A percentile compares a stretch with the other conserved stretches of the same genome.
Conservation (phyloP, 2,888 invertebrate genomes). For the Marronus borbonicus region DNA sequence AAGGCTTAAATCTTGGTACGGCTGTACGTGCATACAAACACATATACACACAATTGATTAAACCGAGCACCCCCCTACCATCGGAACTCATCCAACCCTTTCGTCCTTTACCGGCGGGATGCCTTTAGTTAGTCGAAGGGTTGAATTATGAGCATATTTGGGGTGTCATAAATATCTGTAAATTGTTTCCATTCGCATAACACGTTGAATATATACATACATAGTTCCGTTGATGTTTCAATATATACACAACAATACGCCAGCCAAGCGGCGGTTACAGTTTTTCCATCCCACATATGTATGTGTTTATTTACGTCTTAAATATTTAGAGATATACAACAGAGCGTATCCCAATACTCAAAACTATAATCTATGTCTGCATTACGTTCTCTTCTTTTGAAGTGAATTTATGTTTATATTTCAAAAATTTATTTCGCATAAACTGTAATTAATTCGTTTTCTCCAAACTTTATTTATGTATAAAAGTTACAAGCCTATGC, state of each 20-base stretch:
- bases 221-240: constrained; percentile 46
- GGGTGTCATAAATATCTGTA: constrained; percentile 66
- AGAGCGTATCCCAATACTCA: background rate
- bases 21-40: constrained; percentile 60
- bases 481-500: no score
- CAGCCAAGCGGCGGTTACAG: constrained; percentile 5
- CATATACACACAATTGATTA: constrained; percentile 61
- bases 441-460: no score
- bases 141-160: constrained; percentile 67
- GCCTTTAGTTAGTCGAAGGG: constrained; percentile 64
- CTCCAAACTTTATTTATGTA: no score
- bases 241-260: constrained; percentile 25
- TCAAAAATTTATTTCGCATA: no score
- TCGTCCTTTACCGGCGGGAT: constrained; percentile 61
- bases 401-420: no score
- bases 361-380: no score
- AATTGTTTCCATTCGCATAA: constrained; percentile 59
- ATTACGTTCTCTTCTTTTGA: no score
- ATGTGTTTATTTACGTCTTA: constrained; percentile 7
- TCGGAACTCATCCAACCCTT: constrained; percentile 53
- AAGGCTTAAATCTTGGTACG: constrained; percentile 61
- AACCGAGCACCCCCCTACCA: constrained; percentile 59
- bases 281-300: constrained; percentile 1
- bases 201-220: constrained; percentile 48
- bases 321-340: constrained; percentile 3